Percentiles rank a stretch among this genome's conserved stretches.
phyloP scores from a whole-genome alignment of 2,113 vertebrate genomes.

The Aegithalos caudatus region DNA sequence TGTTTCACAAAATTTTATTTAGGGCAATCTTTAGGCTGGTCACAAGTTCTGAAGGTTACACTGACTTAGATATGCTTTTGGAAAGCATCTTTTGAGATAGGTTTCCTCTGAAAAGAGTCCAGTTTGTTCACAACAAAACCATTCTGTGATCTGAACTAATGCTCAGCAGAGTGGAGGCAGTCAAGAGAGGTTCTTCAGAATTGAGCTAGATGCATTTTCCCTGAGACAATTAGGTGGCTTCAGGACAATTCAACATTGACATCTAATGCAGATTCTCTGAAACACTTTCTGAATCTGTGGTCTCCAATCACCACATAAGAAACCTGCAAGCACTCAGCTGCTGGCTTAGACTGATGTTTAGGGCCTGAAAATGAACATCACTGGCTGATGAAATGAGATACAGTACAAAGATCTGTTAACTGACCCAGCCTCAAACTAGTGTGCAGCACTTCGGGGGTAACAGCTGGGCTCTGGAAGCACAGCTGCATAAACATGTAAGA shows the following conservation, averaged over 20 bases:
- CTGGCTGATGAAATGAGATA: neutral
- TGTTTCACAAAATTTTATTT: neutral
- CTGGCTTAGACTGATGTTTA: neutral
- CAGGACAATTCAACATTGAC: neutral
- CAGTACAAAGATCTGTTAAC: neutral
- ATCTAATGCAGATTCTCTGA: neutral
- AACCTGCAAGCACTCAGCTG: neutral
- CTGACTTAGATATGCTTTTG: neutral
- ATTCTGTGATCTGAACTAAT: neutral
- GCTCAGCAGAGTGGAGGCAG: neutral
- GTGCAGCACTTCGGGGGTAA: neutral
- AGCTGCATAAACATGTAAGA: neutral
- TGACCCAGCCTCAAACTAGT: neutral
- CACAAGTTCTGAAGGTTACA: neutral
- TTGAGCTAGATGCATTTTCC: neutral
- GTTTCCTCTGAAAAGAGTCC: neutral
- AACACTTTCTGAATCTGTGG: neutral
- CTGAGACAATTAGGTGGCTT: neutral
- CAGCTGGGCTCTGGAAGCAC: neutral
- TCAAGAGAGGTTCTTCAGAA: neutral
- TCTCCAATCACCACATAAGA: neutral
- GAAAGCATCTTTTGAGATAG: neutral
- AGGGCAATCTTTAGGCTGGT: neutral
- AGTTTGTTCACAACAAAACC: neutral
- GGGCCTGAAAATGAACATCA: neutral